Base-by-base conservation (phyloP, 2,888 invertebrate species). In the Pogonocherus hispidulus region DNA sequence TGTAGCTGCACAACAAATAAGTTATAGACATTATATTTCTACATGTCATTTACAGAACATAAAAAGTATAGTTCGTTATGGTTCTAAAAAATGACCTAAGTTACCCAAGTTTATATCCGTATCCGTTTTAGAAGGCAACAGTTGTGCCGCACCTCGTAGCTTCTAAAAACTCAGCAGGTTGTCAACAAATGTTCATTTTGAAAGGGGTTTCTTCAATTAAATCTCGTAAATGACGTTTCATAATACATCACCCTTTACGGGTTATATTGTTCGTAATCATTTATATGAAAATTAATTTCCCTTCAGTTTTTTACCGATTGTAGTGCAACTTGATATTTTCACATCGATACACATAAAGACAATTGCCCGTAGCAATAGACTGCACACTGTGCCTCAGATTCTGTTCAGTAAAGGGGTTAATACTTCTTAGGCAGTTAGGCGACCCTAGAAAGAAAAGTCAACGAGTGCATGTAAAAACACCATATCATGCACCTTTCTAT, bases 271-370 rank as follows among this genome's bases (percentile, higher is more conserved):
- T 67, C 67, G 67, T 52, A 35, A 66, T 46, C 47, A 23, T 59
- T 65, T 66, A 69, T 66, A 63, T 71, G 70, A 73, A 65, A 69
- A 22, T 46, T 51, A 59, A 16, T 46, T 47, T 59, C 14, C 2
- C 32, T n/a, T 16, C 46, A 22, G 60, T 68, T 70, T 69, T 68
- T 56, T 59, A 57, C 51, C 64, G 49, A 62, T 73, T 77, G 62
- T 57, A 78, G 73, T 72, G 76, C 72, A 73, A 76, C 73, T 76
- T 76, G 78, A 76, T 76, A 78, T 78, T 78, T 78, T 76, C 76
- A 74, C 74, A 75, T 77, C 74, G 74, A 72, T 77, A 73, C 69
- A 71, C 75, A 75, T 66, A 67, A 71, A 72, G 73, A 75, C 73
- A 72, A 75, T 76, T 71, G 70, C 55, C 46, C 56, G 56, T 60